Base-by-base conservation (phyloP, 2,888 invertebrate genomes). In the Drosophila nr. perissopoda region DNA sequence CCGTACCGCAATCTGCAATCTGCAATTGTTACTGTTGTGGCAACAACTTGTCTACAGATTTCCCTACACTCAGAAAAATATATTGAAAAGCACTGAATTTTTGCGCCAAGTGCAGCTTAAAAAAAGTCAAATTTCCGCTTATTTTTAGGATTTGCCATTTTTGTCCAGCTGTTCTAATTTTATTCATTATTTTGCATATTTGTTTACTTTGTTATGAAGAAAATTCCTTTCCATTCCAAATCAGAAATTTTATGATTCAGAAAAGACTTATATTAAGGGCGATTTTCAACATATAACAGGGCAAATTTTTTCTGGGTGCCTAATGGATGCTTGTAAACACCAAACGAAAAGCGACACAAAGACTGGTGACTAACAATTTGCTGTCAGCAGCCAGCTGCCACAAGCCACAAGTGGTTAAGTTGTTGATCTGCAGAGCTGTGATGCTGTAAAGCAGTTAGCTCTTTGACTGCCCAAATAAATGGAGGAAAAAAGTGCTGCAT, bases 381-480 rank as follows among this genome's bases (percentile, higher is more conserved):
- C 60, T 65, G 74, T 60, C 67, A 49, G 52, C 64, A 58, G 65
- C 67, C 84, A 83, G 86, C 82, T 82, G 84, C 84, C 87, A 73
- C 85, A 69, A 87, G 87, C 85, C 89, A 74, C 80, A 67, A 75
- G 76, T 66, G 61, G 76, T 83, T 65, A 56, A 46, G 59, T 36
- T 63, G 83, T 68, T 61, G 51, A 59, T 48, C 60, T 72, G 64
- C 70, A 40, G 51, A 46, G 59, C 46, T 65, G 83, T 65, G 56
- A 63, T 46, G 51, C 63, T 75, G 66, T 70, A 60, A 57, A 63
- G 83, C 71, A 79, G 83, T 82, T 67, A 76, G 67, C 38, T 73
- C 36, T 40, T 53, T 61, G 53, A 21, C 57, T 64, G 48, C 46
- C 16, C 8, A 25, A 21, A 16, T 4, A 16, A 46, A 46, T 2